Evolutionary conservation across 2,888 invertebrate genomes (phyloP), one percentile per base, ranked within the genome.

Genomic region (Ichneumoninae sp.): DNA sequence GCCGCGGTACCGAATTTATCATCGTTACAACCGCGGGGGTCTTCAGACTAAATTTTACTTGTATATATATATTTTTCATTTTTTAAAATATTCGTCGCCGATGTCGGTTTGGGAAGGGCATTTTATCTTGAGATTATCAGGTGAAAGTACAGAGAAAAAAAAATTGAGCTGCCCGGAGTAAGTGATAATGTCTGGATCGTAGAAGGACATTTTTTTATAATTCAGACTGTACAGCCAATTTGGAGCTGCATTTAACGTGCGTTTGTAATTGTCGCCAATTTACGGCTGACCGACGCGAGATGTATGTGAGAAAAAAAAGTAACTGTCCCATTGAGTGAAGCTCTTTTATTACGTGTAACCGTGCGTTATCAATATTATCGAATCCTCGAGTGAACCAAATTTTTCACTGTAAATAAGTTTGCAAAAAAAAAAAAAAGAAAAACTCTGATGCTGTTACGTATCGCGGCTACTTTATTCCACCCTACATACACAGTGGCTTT

Each of bases 1-100:
- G 68, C 57, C 50, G 30, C 30, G 80, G 52, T 68, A 54, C 65
- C 68, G 52, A 73, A 83, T 83, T 81, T 83, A 81, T 83, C 83
- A 81, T 83, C 63, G 13, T 75, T 65, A 19, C 19, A 33, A 36
- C 63, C 63, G 1, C 33, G 16, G 44, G 50, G 40, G 65, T 19
- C n/a, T 19, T 19, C 19, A 44, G 63, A 13, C 13, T 33, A 6
- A 50, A 65, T 50, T 75, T 47, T 65, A 13, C 63, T 65, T 75
- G 36, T 52, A 19, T 63, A 33, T 73, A 10, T 60, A 33, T 47
- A 13, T 19, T 60, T 16, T 0, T 63, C n/a, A 33, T 33, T 60
- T 26, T 16, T n/a, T 63, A 6, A 30, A 63, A 63, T 63, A 63
- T 33, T 7, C 16, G 6, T 13, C 7, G 63, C 33, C 33, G 63